Conservation (phyloP, 2,888 invertebrate species). For the Cylindroiulus punctatus region DNA sequence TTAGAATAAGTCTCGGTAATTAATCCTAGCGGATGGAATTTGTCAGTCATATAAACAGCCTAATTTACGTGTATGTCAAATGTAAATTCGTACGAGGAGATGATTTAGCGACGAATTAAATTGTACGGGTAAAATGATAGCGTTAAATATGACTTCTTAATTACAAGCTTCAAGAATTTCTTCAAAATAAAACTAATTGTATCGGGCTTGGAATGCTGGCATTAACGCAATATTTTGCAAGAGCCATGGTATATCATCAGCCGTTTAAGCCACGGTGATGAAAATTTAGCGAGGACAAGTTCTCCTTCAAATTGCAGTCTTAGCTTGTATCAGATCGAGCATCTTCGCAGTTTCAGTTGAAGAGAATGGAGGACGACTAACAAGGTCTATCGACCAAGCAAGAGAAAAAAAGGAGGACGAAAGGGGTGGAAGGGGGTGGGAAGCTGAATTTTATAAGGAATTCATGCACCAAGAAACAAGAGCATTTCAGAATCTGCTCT, state of each 20-base stretch:
- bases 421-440: too few species aligned
- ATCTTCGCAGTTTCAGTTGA: constrained; percentile 25
- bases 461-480: background rate
- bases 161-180: too few species aligned
- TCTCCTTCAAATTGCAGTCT: background rate
- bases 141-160: too few species aligned
- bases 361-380: constrained; percentile 22
- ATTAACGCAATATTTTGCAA: background rate
- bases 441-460: constrained; percentile 8
- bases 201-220: too few species aligned
- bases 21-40: too few species aligned
- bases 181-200: too few species aligned
- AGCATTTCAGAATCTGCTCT: constrained; percentile 2
- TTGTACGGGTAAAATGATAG: too few species aligned
- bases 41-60: too few species aligned
- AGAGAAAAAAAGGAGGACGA: background rate
- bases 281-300: background rate
- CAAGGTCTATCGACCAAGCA: constrained; percentile 32
- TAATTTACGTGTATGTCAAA: too few species aligned
- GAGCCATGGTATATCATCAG: background rate
- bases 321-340: constrained; percentile 27
- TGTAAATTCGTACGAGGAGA: too few species aligned
- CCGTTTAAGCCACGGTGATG: background rate
- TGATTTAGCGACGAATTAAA: too few species aligned
- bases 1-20: too few species aligned